Conservation (phyloP, 1,140 invertebrate species). For the Drosophila pseudoobscura region DNA sequence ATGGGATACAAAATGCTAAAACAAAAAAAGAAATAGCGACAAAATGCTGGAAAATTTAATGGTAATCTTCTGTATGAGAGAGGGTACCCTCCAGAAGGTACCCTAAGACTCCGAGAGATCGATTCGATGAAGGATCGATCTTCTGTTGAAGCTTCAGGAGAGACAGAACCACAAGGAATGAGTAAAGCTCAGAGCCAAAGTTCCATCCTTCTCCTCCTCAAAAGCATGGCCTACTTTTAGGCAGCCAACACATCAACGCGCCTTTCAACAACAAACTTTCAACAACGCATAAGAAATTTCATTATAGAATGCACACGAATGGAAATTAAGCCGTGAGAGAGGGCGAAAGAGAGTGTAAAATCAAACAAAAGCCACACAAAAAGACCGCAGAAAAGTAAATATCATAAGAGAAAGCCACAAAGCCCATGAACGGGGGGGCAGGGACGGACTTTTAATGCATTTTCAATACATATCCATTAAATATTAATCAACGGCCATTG, state of each 20-base stretch:
- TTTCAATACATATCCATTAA: constrained; percentile 73
- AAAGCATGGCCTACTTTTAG: constrained; percentile 34
- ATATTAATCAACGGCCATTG: constrained; percentile 63
- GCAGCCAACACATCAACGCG: background rate
- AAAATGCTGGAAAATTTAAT: no score
- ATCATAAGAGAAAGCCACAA: constrained; percentile 14
- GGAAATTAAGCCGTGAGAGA: background rate
- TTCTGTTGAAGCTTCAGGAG: no score
- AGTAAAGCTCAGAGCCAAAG: no score
- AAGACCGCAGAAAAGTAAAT: constrained; percentile 16
- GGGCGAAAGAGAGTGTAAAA: background rate
- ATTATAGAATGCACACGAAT: constrained; percentile 12
- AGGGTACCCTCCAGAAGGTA: no score
- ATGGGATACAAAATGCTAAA: background rate
- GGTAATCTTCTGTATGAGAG: no score
- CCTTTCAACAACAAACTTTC: no score
- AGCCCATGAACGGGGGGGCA: background rate
- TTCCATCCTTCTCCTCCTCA: background rate
- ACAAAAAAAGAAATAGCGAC: no score
- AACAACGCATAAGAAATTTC: background rate
- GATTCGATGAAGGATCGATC: no score
- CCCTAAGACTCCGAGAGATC: no score
- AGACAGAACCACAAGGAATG: no score
- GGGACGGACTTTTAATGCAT: constrained; percentile 50
- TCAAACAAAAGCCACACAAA: background rate